A percentile compares a stretch with the other conserved stretches of the same genome.
Evolutionary conservation across 2,888 invertebrate genomes (phyloP).

Genomic region (Andrena trimmerana): DNA sequence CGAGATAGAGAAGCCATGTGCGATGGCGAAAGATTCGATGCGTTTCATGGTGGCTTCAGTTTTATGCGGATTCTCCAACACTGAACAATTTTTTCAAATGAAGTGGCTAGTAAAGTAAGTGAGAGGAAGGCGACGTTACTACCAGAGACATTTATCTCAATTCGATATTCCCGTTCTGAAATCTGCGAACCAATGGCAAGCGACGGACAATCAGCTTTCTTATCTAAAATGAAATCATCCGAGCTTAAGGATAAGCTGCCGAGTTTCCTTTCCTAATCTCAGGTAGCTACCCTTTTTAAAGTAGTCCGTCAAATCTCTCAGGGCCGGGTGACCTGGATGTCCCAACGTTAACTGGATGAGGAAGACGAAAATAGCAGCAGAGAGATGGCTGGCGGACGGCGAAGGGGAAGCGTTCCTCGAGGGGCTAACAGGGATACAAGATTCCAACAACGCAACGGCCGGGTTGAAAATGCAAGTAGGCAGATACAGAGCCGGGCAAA

Average conservation of each 20-base stretch:
- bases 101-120: too few species aligned
- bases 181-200: not conserved
- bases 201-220: too few species aligned
- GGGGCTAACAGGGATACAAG: conserved; percentile 43
- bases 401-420: conserved; percentile 25
- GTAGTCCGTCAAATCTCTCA: conserved; percentile 7
- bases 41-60: too few species aligned
- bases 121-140: too few species aligned
- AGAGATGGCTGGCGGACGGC: conserved; percentile 24
- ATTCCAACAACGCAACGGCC: conserved; percentile 26
- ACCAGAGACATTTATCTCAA: not conserved
- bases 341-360: conserved; percentile 11
- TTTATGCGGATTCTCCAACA: too few species aligned
- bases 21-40: too few species aligned
- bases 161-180: not conserved
- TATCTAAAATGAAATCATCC: not conserved
- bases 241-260: not conserved
- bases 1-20: too few species aligned
- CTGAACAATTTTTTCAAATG: too few species aligned
- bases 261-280: conserved; percentile 2
- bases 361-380: conserved; percentile 19
- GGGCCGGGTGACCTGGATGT: not conserved
- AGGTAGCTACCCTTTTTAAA: not conserved
- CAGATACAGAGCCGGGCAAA: conserved; percentile 49
- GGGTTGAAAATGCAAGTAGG: conserved; percentile 56